Evolutionary conservation across 2,113 vertebrate species (phyloP).

Genomic region (Enhydra lutris): DNA sequence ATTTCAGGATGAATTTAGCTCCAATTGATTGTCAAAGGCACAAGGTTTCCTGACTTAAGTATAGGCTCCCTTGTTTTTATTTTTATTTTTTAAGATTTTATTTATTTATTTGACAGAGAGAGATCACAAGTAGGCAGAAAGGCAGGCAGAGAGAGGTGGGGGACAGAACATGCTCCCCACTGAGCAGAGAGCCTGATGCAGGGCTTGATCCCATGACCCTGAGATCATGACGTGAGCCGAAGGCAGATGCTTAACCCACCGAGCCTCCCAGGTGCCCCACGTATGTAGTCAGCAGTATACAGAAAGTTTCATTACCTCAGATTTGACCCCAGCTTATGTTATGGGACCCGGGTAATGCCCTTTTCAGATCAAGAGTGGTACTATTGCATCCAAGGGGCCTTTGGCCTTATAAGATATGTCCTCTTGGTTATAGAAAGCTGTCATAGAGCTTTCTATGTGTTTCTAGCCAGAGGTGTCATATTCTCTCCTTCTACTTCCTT

Average conservation of each 20-base stretch:
- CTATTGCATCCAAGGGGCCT: not conserved
- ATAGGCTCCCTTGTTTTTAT: not conserved
- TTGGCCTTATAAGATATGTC: not conserved
- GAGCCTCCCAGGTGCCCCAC: no score
- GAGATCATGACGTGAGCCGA: no score
- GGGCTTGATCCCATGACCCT: no score
- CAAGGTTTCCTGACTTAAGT: not conserved
- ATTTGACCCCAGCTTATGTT: not conserved
- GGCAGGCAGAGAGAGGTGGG: no score
- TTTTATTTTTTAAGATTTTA: no score
- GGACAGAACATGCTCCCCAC: no score
- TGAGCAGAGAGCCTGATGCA: no score
- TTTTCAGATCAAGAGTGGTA: not conserved
- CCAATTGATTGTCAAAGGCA: not conserved
- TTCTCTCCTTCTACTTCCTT: not conserved
- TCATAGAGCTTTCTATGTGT: rapidly evolving
- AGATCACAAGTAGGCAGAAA: no score
- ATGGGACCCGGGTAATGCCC: rapidly evolving
- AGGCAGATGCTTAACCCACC: no score
- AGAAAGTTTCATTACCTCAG: not conserved
- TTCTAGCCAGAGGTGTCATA: not conserved
- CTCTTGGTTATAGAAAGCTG: no score
- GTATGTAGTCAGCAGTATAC: not conserved
- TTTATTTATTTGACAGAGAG: no score
- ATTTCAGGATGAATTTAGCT: not conserved